phyloP scores from a whole-genome alignment of 2,113 vertebrate species.

The Pungitius pungitius region DNA sequence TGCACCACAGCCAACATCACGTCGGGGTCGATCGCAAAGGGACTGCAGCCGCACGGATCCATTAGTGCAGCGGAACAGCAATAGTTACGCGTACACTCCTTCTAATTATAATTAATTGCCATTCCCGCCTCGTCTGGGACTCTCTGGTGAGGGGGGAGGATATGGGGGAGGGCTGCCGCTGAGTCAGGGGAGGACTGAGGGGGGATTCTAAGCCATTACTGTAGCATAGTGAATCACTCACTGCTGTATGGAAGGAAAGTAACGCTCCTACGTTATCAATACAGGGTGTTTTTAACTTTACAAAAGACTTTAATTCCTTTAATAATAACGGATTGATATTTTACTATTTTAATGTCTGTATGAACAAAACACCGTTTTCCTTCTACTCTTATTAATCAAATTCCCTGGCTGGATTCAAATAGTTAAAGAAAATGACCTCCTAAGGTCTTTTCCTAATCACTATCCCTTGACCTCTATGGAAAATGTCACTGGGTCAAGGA shows the following conservation, averaged over 20 bases:
- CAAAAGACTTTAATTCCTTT: background rate
- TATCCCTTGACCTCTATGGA: too few relatives aligned
- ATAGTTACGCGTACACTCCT: slow-evolving; percentile 64
- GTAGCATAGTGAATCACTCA: slow-evolving; percentile 34
- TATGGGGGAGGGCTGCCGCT: background rate
- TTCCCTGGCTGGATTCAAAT: too few relatives aligned
- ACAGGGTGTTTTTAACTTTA: background rate
- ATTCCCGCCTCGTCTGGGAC: slow-evolving; percentile 51
- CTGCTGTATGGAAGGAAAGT: background rate
- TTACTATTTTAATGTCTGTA: background rate
- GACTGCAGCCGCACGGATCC: slow-evolving; percentile 60
- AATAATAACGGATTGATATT: background rate
- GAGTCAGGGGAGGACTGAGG: slow-evolving; percentile 51
- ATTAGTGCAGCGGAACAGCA: slow-evolving; percentile 65
- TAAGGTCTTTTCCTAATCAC: too few relatives aligned
- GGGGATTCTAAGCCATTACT: slow-evolving; percentile 34
- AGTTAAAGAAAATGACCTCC: too few relatives aligned
- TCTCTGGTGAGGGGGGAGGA: slow-evolving; percentile 23
- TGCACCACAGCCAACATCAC: slow-evolving; percentile 55
- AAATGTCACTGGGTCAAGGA: too few relatives aligned
- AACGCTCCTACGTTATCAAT: background rate
- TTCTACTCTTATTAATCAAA: too few relatives aligned
- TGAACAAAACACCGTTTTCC: too few relatives aligned
- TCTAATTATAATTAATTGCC: slow-evolving; percentile 76
- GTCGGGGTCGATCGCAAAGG: slow-evolving; percentile 55